Percentiles rank a stretch among this genome's conserved stretches.
Conservation (phyloP, 2,797 vertebrate species). For the Sarcoramphus papa region DNA sequence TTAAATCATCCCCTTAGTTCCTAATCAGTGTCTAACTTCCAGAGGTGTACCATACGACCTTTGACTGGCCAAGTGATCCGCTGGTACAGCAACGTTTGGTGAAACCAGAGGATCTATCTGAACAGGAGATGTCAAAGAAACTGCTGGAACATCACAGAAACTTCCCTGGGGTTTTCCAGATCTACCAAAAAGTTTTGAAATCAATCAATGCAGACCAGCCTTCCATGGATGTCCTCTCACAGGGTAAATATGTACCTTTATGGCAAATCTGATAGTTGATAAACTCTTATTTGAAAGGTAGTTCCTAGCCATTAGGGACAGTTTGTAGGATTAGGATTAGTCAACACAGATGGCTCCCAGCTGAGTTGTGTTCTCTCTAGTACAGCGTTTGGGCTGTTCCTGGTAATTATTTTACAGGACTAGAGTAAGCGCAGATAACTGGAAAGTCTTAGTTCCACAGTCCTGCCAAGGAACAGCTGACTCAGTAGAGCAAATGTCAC, state of each 20-base stretch:
- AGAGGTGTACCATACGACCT: constrained; percentile 85
- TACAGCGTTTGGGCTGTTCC: background rate
- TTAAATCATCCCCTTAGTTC: background rate
- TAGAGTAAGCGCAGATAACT: background rate
- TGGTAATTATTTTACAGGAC: background rate
- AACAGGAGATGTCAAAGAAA: constrained; percentile 60
- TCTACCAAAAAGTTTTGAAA: constrained; percentile 77
- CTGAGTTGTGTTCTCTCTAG: background rate
- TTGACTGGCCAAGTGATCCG: constrained; percentile 75
- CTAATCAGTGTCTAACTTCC: background rate
- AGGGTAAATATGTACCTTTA: constrained; percentile 72
- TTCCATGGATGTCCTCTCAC: constrained; percentile 80
- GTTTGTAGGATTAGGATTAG: background rate
- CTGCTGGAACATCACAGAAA: constrained; percentile 77
- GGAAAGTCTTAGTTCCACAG: background rate
- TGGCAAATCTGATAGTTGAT: background rate
- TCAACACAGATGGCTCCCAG: background rate
- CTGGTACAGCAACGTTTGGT: constrained; percentile 70
- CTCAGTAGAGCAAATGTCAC: background rate
- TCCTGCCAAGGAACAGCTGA: background rate
- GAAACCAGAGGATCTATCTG: constrained; percentile 50
- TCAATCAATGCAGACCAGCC: constrained; percentile 84
- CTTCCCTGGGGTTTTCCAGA: constrained; percentile 71
- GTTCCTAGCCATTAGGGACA: background rate
- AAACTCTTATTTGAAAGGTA: background rate